Evolutionary conservation across 1,140 invertebrate species (phyloP).

Genomic region (Chironomus tepperi): DNA sequence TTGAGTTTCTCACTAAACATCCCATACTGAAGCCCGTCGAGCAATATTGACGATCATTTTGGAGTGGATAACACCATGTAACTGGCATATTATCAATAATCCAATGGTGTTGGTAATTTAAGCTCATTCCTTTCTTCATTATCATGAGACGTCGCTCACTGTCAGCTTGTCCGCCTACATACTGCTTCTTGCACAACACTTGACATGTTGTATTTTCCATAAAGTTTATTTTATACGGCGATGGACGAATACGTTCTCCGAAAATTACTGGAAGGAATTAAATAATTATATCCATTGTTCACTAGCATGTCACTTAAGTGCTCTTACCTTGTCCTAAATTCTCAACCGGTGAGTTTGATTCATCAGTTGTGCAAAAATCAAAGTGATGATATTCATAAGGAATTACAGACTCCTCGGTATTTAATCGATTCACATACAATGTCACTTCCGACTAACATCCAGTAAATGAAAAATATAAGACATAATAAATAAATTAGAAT

Average conservation of each 20-base stretch:
- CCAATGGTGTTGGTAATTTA: conserved; percentile 99
- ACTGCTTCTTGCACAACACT: conserved; percentile 55
- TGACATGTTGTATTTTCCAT: conserved; percentile 64
- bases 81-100: conserved; percentile 97
- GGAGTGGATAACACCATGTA: conserved; percentile 83
- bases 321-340: conserved; percentile 78
- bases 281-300: background rate
- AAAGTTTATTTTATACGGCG: conserved; percentile 76
- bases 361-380: conserved; percentile 79
- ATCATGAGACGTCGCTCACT: conserved; percentile 64
- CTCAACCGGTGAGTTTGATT: conserved; percentile 80
- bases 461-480: background rate
- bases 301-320: background rate
- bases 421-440: conserved; percentile 90
- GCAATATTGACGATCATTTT: conserved; percentile 73
- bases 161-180: conserved; percentile 53
- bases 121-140: conserved; percentile 81
- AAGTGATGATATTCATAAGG: conserved; percentile 97
- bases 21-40: conserved; percentile 96
- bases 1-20: conserved; percentile 56
- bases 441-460: conserved; percentile 63
- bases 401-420: conserved; percentile 92
- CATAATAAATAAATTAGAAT: too few relatives aligned
- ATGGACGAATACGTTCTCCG: conserved; percentile 91
- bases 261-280: conserved; percentile 65